Evolutionary conservation across 2,113 vertebrate genomes (phyloP), one percentile per base, ranked within the genome.

Genomic region (Otolemur garnettii): DNA sequence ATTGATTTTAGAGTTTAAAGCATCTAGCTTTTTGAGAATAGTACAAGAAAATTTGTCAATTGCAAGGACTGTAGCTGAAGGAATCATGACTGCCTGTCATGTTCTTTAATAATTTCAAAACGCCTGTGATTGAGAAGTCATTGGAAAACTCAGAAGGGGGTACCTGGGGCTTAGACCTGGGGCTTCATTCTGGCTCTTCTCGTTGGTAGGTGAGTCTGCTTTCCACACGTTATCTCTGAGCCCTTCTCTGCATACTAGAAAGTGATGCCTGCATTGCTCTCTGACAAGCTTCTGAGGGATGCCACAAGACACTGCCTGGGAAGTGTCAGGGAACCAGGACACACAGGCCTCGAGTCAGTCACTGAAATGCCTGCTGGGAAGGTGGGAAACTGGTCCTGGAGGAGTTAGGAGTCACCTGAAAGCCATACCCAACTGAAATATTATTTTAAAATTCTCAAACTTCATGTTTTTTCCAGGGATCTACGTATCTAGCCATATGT

Each of bases 1-100:
- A 98, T 97, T 96, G 98, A 98, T 97, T 98, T 97, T 97, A 50
- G 87, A 72, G 42, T 97, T 97, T 87, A 77, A 95, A 98, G 97
- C 60, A 95, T 96, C 90, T 85, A 95, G 68, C 80, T 94, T 97
- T 92, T 89, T 92, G 74, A 97, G 96, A 94, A 78, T 68, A 74
- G 62, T 62, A 14, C 64, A 93, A 96, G 86, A 81, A 94, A 96
- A 59, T 35, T 35, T 81, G 50, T 11, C 66, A 85, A 5, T 45
- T 66, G 3, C 69, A 88, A 35, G 24, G 28, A 71, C 26, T 91
- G 30, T 42, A 42, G 33, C 38, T 91, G 71, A 81, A 94, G 88
- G 84, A 81, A 94, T 21, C 60, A 38, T 90, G 30, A 45, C 30
- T 77, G 19, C 80, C 74, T 80, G 3, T 80, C 75, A 71, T 90